A percentile compares a stretch with the other conserved stretches of the same genome.
Evolutionary conservation across 2,888 invertebrate genomes (phyloP).

Genomic region (Campoletis raptor): DNA sequence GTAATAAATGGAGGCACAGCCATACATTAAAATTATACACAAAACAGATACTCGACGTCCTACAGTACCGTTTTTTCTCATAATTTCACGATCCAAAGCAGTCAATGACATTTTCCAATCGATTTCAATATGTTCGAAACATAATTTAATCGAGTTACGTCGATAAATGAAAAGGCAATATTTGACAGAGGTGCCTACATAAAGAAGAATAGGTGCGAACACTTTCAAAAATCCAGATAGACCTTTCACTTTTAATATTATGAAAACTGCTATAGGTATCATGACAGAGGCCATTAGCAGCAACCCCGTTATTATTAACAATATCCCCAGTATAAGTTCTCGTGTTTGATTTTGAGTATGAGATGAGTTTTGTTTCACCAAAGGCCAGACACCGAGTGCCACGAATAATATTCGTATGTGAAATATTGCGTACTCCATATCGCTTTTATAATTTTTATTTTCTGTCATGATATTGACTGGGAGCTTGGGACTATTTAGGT

Average conservation of each 20-base stretch:
- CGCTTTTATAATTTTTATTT: conserved; percentile 31
- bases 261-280: conserved; percentile 29
- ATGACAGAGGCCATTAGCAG: conserved; percentile 30
- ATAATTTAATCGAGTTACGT: conserved; percentile 15
- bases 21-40: conserved; percentile 26
- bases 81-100: conserved; percentile 64
- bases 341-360: background rate
- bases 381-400: conserved; percentile 48
- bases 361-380: conserved; percentile 36
- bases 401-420: conserved; percentile 11
- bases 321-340: conserved; percentile 14
- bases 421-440: background rate
- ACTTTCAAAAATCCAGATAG: background rate
- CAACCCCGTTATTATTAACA: conserved; percentile 8
- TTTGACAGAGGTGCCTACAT: conserved; percentile 18
- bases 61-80: conserved; percentile 43
- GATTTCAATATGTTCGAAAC: conserved; percentile 35
- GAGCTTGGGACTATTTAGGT: background rate
- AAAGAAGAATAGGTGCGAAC: conserved; percentile 39
- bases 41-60: conserved; percentile 37
- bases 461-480: background rate
- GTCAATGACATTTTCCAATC: conserved; percentile 54
- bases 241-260: conserved; percentile 31
- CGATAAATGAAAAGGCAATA: conserved; percentile 39
- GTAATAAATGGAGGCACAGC: too few species aligned